phyloP scores from a whole-genome alignment of 2,888 invertebrate species.

The Ctena decussata region DNA sequence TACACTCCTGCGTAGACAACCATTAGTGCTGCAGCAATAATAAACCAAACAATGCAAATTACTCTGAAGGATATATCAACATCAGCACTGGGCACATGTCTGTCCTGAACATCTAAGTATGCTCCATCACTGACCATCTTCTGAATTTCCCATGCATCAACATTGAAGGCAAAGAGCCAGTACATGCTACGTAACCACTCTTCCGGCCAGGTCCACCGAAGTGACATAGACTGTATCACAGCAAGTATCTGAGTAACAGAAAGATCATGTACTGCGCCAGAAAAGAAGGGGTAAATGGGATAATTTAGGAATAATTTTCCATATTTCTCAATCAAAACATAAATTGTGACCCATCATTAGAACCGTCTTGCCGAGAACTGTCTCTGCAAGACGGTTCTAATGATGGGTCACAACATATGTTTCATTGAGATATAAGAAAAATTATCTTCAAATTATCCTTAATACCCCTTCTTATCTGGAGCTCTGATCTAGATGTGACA shows the following conservation, averaged over 20 bases:
- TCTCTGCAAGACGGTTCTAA: too few relatives aligned
- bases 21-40: slow-evolving; percentile 52
- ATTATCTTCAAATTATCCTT: too few relatives aligned
- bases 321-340: too few relatives aligned
- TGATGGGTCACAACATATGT: too few relatives aligned
- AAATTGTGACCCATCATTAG: too few relatives aligned
- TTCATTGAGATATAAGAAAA: too few relatives aligned
- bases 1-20: slow-evolving; percentile 68
- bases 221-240: slow-evolving; percentile 81
- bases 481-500: too few relatives aligned
- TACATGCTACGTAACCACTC: slow-evolving; percentile 73
- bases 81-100: slow-evolving; percentile 73
- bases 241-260: slow-evolving; percentile 76
- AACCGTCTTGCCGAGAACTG: too few relatives aligned
- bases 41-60: slow-evolving; percentile 77
- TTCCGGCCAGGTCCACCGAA: slow-evolving; percentile 82
- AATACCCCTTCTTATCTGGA: too few relatives aligned
- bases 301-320: too few relatives aligned
- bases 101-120: slow-evolving; percentile 75
- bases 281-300: too few relatives aligned
- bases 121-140: slow-evolving; percentile 74
- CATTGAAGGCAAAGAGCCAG: slow-evolving; percentile 80
- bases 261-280: too few relatives aligned
- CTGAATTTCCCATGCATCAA: slow-evolving; percentile 83
- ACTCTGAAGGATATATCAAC: slow-evolving; percentile 74